A percentile compares a stretch with the other conserved stretches of the same genome.
Conservation (phyloP, 35 echinoderm and acorn worm genomes). For the Heliocidaris erythrogramma region DNA sequence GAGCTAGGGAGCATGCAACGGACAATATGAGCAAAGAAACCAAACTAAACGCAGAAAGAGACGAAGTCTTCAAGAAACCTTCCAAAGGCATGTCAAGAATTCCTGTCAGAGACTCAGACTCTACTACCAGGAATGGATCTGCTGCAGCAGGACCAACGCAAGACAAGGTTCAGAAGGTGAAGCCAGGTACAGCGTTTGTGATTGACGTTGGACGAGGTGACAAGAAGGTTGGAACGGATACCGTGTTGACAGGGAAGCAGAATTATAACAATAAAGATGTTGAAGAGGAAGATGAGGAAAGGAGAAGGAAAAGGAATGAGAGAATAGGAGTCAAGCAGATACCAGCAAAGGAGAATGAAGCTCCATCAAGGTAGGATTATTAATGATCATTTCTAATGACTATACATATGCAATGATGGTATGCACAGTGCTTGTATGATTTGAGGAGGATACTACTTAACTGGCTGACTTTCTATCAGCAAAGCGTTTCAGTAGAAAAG, state of each 20-base stretch:
- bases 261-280: conserved; percentile 47
- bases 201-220: conserved; percentile 55
- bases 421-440: neutral
- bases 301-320: conserved; percentile 27
- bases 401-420: neutral
- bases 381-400: neutral
- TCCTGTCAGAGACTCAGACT: conserved; percentile 26
- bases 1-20: neutral
- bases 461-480: no score
- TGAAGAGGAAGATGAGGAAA: conserved; percentile 52
- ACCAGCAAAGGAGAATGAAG: conserved; percentile 41
- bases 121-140: neutral
- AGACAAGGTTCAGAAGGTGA: neutral
- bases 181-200: conserved; percentile 65
- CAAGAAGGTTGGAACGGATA: neutral
- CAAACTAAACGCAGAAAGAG: neutral
- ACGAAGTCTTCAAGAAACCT: conserved; percentile 31
- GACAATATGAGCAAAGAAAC: conserved; percentile 28
- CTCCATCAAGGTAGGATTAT: conserved; percentile 32
- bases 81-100: conserved; percentile 19
- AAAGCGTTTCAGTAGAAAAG: no score
- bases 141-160: neutral
- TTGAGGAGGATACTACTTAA: neutral
- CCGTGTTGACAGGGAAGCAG: conserved; percentile 22
- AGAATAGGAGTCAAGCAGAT: neutral